Conservation (phyloP, 2,888 invertebrate genomes). For the Lasioglossum calceatum region DNA sequence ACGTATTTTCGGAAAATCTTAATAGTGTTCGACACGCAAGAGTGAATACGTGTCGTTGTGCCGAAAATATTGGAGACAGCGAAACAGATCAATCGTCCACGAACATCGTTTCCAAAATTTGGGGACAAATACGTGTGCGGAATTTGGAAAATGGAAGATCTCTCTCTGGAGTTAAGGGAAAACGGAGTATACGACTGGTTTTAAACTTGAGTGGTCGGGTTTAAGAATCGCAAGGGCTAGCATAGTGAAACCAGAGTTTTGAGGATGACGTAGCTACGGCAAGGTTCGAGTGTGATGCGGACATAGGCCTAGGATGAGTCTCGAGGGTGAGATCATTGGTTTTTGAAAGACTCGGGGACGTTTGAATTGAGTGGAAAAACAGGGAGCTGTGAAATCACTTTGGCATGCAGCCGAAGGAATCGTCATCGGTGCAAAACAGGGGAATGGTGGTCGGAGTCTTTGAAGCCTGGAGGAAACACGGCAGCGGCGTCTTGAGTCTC, state of each 20-base stretch:
- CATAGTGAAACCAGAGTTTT: neutral
- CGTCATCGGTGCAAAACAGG: neutral
- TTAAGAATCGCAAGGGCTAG: neutral
- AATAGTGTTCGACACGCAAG: too few species aligned
- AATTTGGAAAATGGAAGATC: neutral
- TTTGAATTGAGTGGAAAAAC: neutral
- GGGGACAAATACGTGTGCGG: too few species aligned
- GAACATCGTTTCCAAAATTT: too few species aligned
- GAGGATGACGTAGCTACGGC: neutral
- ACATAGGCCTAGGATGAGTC: neutral
- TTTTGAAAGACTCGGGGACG: neutral
- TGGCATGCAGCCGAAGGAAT: neutral
- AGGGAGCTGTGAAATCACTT: neutral
- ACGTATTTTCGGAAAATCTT: too few species aligned
- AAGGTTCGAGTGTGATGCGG: neutral
- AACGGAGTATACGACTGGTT: neutral
- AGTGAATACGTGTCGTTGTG: too few species aligned
- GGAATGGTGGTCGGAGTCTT: neutral
- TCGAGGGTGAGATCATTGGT: neutral
- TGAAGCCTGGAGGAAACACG: neutral
- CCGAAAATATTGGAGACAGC: too few species aligned
- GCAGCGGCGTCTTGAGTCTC: conserved; percentile 33
- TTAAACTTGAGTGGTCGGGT: neutral
- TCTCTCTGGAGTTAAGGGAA: neutral
- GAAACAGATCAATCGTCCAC: too few species aligned